phyloP scores from a whole-genome alignment of 2,113 vertebrate species.

The Halcyon malimbica region DNA sequence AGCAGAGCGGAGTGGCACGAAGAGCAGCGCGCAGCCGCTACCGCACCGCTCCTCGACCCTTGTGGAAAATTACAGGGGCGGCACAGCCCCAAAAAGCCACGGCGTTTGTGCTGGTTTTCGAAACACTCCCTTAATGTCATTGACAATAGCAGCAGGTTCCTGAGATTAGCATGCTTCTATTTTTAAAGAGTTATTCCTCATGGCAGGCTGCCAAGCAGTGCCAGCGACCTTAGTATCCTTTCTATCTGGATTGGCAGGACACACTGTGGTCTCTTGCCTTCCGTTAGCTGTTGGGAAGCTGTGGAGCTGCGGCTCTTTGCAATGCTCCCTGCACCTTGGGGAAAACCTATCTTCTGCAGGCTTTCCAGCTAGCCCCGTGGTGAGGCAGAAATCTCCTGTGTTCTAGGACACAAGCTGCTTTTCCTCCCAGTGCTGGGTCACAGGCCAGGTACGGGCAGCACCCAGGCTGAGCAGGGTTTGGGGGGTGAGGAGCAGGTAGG shows the following conservation, averaged over 20 bases:
- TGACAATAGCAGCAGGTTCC: constrained; percentile 54
- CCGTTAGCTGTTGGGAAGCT: background rate
- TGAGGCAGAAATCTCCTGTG: background rate
- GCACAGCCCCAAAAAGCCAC: background rate
- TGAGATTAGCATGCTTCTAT: constrained; percentile 64
- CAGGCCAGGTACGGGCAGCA: background rate
- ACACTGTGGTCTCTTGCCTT: background rate
- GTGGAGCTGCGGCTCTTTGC: background rate
- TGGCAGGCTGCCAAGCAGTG: constrained; percentile 30
- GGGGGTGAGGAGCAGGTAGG: too few relatives aligned
- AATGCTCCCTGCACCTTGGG: background rate
- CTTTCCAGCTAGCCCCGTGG: background rate
- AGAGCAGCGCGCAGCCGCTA: accelerated
- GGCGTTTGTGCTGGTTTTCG: constrained; percentile 6
- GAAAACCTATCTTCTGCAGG: background rate
- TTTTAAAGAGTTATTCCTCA: constrained; percentile 58
- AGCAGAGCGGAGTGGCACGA: background rate
- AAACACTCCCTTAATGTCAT: constrained; percentile 53
- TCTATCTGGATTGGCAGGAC: constrained; percentile 64
- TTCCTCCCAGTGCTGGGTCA: background rate
- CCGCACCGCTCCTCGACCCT: accelerated
- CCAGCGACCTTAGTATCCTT: background rate
- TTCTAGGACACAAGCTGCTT: background rate
- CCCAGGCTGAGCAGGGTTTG: background rate
- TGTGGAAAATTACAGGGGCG: constrained; percentile 35